Evolutionary conservation across 1,140 invertebrate genomes (phyloP), one percentile per base, ranked within the genome.

Genomic region (Spodoptera litura): DNA sequence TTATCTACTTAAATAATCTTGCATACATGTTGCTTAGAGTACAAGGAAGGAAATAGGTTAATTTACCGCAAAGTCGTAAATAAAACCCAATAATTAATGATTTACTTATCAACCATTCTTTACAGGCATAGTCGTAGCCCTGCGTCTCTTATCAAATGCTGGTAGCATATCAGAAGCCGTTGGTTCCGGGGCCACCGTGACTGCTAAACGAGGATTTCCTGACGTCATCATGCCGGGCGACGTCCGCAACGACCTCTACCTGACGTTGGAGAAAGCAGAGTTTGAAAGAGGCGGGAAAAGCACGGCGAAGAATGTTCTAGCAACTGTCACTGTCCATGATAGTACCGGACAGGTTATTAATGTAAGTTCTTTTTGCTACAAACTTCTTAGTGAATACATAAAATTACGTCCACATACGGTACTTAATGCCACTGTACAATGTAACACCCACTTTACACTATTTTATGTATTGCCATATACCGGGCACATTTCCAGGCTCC

Each of bases 191-290:
- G 96, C 98, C 13, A 97, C 97, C 11, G 94, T 98, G 15, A 98
- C 98, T 5, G 97, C 96, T 64, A 99, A 99, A 92, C 96, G 98
- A 56, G 98, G 98, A 0, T 99, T 99, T 90, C 97, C 98, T 52
- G 98, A 99, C 95, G 97, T 99, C 44, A 99, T 99, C 77, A 99
- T 99, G 97, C 98, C 99, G 0, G 98, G 99, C 20, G 98, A 98
- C 91, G 97, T 98, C 2, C 96, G 98, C 85, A 99, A 99, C 94
- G 99, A 99, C 95, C 95, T 99, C n/a, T 99, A 99, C 89, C 91
- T 99, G 20, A 98, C 97, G 5, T 87, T 99, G 66, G 97, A 98
- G 81, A 95, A 96, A 51, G 98, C 97, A 0, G 98, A 99, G 88
- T 99, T 99, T 91, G 98, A 99, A 88, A 96, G 98, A 66, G 98